Evolutionary conservation across 2,797 vertebrate species (phyloP).

Genomic region (Tragelaphus oryx): DNA sequence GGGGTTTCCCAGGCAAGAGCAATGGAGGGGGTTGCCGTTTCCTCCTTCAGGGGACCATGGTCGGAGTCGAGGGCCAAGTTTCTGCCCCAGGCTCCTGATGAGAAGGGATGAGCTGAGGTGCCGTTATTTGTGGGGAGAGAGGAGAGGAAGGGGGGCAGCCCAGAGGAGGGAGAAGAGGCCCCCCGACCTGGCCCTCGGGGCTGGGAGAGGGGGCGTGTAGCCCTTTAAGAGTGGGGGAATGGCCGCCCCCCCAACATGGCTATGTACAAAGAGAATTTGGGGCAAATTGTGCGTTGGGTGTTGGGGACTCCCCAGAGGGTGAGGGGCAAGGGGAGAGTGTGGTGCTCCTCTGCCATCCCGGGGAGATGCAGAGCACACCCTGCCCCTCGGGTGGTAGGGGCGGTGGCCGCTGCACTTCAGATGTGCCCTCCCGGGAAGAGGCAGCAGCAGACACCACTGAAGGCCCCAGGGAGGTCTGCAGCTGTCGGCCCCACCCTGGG

Average conservation of each 20-base stretch:
- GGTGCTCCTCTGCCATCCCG: background rate
- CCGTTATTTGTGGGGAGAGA: background rate
- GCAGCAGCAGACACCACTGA: background rate
- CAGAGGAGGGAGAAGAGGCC: conserved; percentile 40
- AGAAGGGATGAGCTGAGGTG: background rate
- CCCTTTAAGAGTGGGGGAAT: conserved; percentile 67
- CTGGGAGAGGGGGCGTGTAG: conserved; percentile 53
- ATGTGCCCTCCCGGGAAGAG: background rate
- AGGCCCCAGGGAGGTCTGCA: background rate
- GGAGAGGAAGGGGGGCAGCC: conserved; percentile 9
- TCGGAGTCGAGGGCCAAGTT: background rate
- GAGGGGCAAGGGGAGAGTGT: background rate
- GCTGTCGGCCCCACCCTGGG: background rate
- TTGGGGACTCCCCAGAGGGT: background rate
- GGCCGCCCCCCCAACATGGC: conserved; percentile 63
- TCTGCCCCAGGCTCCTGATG: background rate
- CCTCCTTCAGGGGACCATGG: background rate
- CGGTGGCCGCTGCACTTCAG: background rate
- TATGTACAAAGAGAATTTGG: conserved; percentile 56
- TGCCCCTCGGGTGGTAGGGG: background rate
- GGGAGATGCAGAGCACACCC: background rate
- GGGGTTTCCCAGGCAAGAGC: background rate
- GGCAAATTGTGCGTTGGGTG: conserved; percentile 30
- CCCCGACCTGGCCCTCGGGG: conserved; percentile 54
- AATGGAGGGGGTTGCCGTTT: background rate